phyloP scores from a whole-genome alignment of 2,888 invertebrate genomes.

The Dendrolimus pini region DNA sequence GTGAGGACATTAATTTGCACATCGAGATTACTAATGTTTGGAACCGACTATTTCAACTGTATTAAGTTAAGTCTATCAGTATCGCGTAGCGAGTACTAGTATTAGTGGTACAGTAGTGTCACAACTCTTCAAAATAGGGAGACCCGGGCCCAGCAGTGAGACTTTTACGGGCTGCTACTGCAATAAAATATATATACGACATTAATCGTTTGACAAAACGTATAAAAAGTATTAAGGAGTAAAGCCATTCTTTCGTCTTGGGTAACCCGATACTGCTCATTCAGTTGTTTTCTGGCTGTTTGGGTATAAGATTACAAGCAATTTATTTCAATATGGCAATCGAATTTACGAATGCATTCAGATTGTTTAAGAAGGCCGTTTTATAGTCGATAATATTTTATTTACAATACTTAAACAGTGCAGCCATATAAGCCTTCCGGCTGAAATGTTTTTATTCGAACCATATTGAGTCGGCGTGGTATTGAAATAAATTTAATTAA shows the following conservation, averaged over 20 bases:
- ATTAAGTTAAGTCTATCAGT: too few species aligned
- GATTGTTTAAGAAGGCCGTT: conserved; percentile 46
- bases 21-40: too few species aligned
- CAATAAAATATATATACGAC: too few species aligned
- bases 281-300: conserved; percentile 71
- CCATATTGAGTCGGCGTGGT: too few species aligned
- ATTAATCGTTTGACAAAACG: conserved; percentile 24
- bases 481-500: too few species aligned
- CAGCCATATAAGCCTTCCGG: background rate
- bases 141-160: too few species aligned
- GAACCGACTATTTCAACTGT: too few species aligned
- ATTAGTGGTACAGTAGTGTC: too few species aligned
- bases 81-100: too few species aligned
- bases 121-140: too few species aligned
- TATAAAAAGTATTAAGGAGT: conserved; percentile 48
- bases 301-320: conserved; percentile 75
- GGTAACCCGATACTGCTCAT: conserved; percentile 71
- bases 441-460: background rate
- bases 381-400: conserved; percentile 47
- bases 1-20: too few species aligned
- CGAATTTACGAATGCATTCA: conserved; percentile 59
- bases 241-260: conserved; percentile 50
- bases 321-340: conserved; percentile 72
- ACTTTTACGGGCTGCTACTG: too few species aligned
- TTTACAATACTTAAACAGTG: conserved; percentile 15